These are phyloP conservation scores for Anoplophora glabripennis DNA, from an alignment of 1,140 invertebrate species.

Conservation along the genomic window DNA sequence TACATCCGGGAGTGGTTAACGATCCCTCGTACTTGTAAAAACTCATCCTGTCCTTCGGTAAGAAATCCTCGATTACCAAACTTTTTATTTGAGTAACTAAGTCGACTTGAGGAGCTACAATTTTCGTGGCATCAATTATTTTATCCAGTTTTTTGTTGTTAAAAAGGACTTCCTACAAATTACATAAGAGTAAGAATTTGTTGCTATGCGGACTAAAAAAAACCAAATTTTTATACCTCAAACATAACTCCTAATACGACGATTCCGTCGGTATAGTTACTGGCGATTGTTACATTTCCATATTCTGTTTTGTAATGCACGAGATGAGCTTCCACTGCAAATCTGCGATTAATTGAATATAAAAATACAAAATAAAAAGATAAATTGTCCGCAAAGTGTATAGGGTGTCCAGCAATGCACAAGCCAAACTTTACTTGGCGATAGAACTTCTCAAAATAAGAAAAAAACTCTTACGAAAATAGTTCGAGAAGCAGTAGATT, in stretches of 20 bases:
- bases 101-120: neutral
- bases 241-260: slow-evolving; percentile 69
- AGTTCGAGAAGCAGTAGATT: too few species aligned
- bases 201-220: too few species aligned
- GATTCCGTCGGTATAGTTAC: slow-evolving; percentile 58
- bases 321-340: slow-evolving; percentile 63
- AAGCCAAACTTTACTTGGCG: too few species aligned
- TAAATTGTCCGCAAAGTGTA: too few species aligned
- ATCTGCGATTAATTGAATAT: slow-evolving; percentile 39
- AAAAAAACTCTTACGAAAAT: too few species aligned
- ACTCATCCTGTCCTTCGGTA: slow-evolving; percentile 3
- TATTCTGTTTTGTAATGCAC: slow-evolving; percentile 65
- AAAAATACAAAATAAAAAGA: too few species aligned
- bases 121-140: slow-evolving; percentile 2
- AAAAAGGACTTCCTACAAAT: slow-evolving; percentile 9
- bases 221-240: slow-evolving; percentile 52
- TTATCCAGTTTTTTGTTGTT: slow-evolving; percentile 6
- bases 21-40: slow-evolving; percentile 18
- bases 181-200: neutral
- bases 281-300: slow-evolving; percentile 54
- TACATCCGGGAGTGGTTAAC: slow-evolving; percentile 18
- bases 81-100: neutral
- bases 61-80: slow-evolving; percentile 8
- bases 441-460: too few species aligned
- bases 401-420: too few species aligned